Evolutionary conservation across 2,888 invertebrate genomes (phyloP).

Genomic region (Lasius fuliginosus): DNA sequence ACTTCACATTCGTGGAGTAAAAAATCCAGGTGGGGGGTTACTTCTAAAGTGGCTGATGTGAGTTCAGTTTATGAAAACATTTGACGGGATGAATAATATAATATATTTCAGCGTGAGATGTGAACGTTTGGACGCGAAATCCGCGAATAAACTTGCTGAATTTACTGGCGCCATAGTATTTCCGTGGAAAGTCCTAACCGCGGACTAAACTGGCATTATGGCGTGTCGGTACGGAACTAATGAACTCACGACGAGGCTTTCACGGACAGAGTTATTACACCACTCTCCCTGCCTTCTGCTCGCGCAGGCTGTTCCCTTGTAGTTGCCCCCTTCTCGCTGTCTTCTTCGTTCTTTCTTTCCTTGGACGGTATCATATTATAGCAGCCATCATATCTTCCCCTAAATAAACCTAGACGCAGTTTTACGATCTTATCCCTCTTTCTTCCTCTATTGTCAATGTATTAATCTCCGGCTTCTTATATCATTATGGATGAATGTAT

Average conservation of each 20-base stretch:
- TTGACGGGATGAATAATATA: background rate
- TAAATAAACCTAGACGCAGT: conserved; percentile 64
- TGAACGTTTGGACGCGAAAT: conserved; percentile 40
- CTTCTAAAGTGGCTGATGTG: background rate
- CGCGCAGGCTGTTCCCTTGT: conserved; percentile 56
- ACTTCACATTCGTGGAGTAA: background rate
- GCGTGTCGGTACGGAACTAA: conserved; percentile 84
- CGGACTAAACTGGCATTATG: conserved; percentile 79
- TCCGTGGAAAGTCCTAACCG: conserved; percentile 77
- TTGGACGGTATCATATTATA: conserved; percentile 59
- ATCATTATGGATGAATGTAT: background rate
- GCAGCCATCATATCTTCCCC: conserved; percentile 59
- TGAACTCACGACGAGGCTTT: conserved; percentile 82
- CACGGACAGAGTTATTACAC: conserved; percentile 83
- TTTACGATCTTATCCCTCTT: conserved; percentile 59
- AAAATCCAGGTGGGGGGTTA: background rate
- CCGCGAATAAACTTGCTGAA: conserved; percentile 43
- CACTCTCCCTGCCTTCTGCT: conserved; percentile 53
- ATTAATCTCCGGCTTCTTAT: conserved; percentile 23
- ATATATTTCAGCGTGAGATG: conserved; percentile 29
- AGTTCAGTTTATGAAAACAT: conserved; percentile 15
- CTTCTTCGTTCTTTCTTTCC: conserved; percentile 59
- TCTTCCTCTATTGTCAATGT: background rate
- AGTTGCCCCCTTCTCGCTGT: conserved; percentile 57
- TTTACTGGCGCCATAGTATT: conserved; percentile 30